A percentile compares a stretch with the other conserved stretches of the same genome.
phyloP scores from a whole-genome alignment of 2,888 invertebrate species.

The Pseudococcus longispinus region DNA sequence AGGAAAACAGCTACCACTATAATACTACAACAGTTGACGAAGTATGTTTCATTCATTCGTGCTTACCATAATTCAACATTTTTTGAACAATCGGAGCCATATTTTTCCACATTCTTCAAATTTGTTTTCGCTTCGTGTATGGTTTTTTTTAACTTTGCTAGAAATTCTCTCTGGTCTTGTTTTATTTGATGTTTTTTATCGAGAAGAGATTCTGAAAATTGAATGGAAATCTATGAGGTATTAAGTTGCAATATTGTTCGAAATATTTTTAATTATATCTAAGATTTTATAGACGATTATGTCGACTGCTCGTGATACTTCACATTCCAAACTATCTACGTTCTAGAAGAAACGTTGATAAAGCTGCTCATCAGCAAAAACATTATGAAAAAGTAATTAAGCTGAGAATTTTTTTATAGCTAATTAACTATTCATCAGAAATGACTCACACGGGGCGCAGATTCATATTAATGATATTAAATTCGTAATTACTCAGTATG shows the following conservation, averaged over 20 bases:
- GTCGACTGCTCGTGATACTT: not conserved
- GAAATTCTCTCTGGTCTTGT: not conserved
- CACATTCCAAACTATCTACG: no score
- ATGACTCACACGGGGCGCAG: not conserved
- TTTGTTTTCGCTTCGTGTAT: not conserved
- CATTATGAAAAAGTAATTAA: not conserved
- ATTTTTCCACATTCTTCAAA: not conserved
- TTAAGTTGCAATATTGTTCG: not conserved
- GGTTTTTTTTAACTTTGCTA: not conserved
- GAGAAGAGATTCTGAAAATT: not conserved
- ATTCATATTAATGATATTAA: not conserved
- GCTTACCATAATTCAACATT: slow-evolving; percentile 6
- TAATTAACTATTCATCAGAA: not conserved
- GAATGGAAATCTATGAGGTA: no score
- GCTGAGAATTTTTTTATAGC: not conserved
- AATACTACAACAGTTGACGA: not conserved
- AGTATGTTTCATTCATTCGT: no score
- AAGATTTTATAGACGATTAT: no score
- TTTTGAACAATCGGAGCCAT: not conserved
- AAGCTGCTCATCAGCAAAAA: not conserved
- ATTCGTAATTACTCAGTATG: not conserved
- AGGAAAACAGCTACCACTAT: not conserved
- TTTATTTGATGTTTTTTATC: not conserved
- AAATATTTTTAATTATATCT: no score
- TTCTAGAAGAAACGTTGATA: not conserved